Base-by-base conservation (phyloP, 2,113 vertebrate genomes). In the Prinia subflava region DNA sequence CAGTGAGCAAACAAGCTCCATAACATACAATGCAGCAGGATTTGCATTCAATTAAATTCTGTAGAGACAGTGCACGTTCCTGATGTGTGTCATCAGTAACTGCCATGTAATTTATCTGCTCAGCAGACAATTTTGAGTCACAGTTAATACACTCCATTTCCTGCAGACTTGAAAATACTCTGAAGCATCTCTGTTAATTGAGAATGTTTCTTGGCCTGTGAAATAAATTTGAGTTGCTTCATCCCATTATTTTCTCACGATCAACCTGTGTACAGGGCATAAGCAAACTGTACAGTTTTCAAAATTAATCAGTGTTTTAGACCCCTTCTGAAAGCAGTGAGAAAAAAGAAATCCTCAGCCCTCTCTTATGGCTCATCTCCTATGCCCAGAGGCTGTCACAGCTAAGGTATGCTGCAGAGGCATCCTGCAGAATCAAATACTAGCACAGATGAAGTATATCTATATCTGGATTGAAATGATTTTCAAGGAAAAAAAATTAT, bases 21-120 rank as follows among this genome's bases (percentile, higher is more conserved):
- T 20, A 39, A 41, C 11, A 2, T 1, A 5, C n/a, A 73, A 4
- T 3, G 2, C 0, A 1, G 39, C 3, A 1, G 60, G 22, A 63
- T 63, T n/a, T 63, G 44, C 30, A 15, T 31, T 71, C 22, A 20
- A 14, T 15, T 35, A 52, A 47, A 31, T 49, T 47, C 64, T 62
- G 44, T 1, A 49, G 52, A 50, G 33, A 41, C 16, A 10, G 20
- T 3, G 60, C 59, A n/a, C 0, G 0, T 57, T 64, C 39, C 56
- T 55, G 50, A 42, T 3, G 6, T 5, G n/a, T n/a, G 39, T 46
- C 59, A 76, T 62, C 23, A 13, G 56, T 25, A 59, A 64, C 46
- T 10, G n/a, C 15, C 37, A 49, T 2, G 21, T 16, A 80, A 60
- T 19, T 53, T 50, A 39, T 47, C 70, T 57, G 39, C 62, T 81